Conservation (phyloP, 2,888 invertebrate species). For the Campoletis raptor region DNA sequence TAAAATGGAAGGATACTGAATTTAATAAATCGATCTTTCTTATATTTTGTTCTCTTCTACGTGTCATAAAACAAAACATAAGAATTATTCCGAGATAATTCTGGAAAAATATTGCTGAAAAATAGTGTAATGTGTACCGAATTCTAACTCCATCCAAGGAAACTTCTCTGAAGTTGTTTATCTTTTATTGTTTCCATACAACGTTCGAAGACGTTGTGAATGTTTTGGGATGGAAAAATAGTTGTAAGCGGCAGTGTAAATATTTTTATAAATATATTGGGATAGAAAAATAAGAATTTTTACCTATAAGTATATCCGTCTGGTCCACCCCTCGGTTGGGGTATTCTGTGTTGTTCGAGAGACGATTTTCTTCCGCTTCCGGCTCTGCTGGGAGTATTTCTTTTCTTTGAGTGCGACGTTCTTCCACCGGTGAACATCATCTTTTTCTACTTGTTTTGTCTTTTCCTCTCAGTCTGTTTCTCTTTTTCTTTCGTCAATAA, state of each 20-base stretch:
- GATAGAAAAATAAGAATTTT: conserved; percentile 8
- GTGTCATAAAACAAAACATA: too few relatives aligned
- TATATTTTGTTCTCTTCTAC: too few relatives aligned
- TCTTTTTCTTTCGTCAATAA: conserved; percentile 30
- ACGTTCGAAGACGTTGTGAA: not conserved
- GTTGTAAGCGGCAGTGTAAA: not conserved
- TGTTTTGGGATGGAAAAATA: not conserved
- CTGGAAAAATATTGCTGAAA: too few relatives aligned
- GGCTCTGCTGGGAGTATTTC: conserved; percentile 83
- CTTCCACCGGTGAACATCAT: conserved; percentile 90
- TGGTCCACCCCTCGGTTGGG: conserved; percentile 74
- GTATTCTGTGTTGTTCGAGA: conserved; percentile 75
- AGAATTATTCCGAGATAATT: too few relatives aligned
- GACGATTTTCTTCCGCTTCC: conserved; percentile 76
- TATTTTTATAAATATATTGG: not conserved
- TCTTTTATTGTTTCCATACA: too few relatives aligned
- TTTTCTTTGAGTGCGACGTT: conserved; percentile 87
- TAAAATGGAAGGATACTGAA: too few relatives aligned
- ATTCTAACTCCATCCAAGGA: too few relatives aligned
- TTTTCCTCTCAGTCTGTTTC: not conserved
- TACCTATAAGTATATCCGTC: conserved; percentile 83
- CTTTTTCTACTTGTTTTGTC: conserved; percentile 75
- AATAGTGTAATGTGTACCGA: too few relatives aligned
- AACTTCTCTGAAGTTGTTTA: too few relatives aligned
- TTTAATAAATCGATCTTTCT: too few relatives aligned